Evolutionary conservation across 2,888 invertebrate genomes (phyloP).

Genomic region (Sinopyrophorus schimmeli): DNA sequence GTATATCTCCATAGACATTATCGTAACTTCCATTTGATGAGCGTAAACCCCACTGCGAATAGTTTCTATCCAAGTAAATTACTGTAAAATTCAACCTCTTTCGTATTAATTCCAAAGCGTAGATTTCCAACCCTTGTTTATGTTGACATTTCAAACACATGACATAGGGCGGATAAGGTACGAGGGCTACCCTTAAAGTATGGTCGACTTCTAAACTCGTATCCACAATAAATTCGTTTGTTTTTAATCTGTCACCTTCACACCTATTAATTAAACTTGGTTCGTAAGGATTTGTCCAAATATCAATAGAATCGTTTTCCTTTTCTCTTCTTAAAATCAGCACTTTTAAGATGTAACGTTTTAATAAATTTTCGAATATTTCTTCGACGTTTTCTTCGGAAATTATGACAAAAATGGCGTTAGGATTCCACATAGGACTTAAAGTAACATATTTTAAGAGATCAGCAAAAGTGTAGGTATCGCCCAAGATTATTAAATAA

Average conservation of each 20-base stretch:
- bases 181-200: background rate
- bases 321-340: background rate
- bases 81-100: background rate
- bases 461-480: too few relatives aligned
- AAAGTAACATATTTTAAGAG: background rate
- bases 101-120: background rate
- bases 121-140: background rate
- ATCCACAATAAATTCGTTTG: too few relatives aligned
- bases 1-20: constrained; percentile 1
- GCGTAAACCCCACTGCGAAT: background rate
- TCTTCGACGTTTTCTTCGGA: background rate
- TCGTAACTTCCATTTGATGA: background rate
- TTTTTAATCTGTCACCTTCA: background rate
- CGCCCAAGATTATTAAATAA: too few relatives aligned
- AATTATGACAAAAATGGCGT: constrained; percentile 5
- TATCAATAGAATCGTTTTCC: too few relatives aligned
- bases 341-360: background rate
- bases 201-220: too few relatives aligned
- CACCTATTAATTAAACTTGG: background rate
- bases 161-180: constrained; percentile 1
- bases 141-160: background rate
- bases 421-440: background rate
- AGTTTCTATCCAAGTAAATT: background rate
- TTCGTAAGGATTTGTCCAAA: too few relatives aligned
- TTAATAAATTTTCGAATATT: background rate